phyloP scores from a whole-genome alignment of 2,113 vertebrate genomes.

The Todiramphus chloris region DNA sequence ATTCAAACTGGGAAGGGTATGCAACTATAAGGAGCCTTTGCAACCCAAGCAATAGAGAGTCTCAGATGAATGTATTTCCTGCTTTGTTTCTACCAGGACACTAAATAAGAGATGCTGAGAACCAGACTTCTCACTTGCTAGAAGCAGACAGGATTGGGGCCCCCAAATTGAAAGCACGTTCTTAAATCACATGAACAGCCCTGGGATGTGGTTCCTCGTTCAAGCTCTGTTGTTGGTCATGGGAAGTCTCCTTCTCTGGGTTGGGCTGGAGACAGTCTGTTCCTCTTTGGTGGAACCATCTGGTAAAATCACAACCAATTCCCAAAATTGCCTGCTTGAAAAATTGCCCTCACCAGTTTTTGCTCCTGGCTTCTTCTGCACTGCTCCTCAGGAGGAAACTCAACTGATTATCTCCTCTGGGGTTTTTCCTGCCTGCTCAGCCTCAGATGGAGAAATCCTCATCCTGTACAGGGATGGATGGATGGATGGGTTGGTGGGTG shows the following conservation, averaged over 20 bases:
- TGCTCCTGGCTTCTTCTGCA: background rate
- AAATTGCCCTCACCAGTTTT: background rate
- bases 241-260: background rate
- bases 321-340: background rate
- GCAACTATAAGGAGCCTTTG: background rate
- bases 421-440: background rate
- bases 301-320: background rate
- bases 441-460: background rate
- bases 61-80: background rate
- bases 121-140: background rate
- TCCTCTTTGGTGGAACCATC: background rate
- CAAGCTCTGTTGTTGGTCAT: background rate
- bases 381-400: background rate
- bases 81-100: background rate
- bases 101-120: background rate
- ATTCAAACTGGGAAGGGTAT: background rate
- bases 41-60: background rate
- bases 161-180: slow-evolving; percentile 11
- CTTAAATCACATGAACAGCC: background rate
- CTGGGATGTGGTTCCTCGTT: background rate
- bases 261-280: background rate
- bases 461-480: background rate
- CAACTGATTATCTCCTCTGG: background rate
- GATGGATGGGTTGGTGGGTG: no score
- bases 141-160: background rate